phyloP scores from a whole-genome alignment of 2,888 invertebrate genomes.

The Xanthorhoe spadicearia region DNA sequence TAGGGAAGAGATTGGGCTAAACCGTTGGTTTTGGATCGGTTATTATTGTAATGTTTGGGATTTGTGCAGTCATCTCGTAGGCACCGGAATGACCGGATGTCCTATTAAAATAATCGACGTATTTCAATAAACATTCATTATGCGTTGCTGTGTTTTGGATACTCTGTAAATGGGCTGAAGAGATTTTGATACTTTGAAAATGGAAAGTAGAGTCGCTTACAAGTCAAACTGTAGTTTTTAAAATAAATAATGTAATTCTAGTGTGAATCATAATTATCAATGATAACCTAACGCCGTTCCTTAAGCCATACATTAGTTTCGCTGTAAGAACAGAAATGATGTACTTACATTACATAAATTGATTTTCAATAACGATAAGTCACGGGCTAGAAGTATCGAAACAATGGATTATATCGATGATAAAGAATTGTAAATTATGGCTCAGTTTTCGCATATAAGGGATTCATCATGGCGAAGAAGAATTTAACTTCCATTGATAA shows the following conservation, averaged over 20 bases:
- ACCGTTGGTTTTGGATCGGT: constrained; percentile 48
- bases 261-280: too few relatives aligned
- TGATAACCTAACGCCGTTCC: too few relatives aligned
- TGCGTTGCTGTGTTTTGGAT: constrained; percentile 60
- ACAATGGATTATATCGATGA: too few relatives aligned
- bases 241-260: not conserved
- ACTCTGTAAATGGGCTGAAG: constrained; percentile 28
- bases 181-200: constrained; percentile 58
- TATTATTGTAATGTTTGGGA: constrained; percentile 66
- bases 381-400: too few relatives aligned
- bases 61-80: constrained; percentile 42
- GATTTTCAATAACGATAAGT: too few relatives aligned
- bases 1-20: constrained; percentile 55
- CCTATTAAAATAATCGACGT: constrained; percentile 81
- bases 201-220: not conserved
- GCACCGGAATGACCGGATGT: constrained; percentile 75
- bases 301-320: too few relatives aligned
- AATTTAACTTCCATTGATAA: too few relatives aligned
- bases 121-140: constrained; percentile 79
- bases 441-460: too few relatives aligned
- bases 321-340: too few relatives aligned
- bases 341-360: too few relatives aligned
- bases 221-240: not conserved
- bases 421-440: too few relatives aligned
- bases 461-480: too few relatives aligned